Percentiles rank a stretch among this genome's conserved stretches.
phyloP scores from a whole-genome alignment of 2,113 vertebrate species.

The Fukomys damarensis region DNA sequence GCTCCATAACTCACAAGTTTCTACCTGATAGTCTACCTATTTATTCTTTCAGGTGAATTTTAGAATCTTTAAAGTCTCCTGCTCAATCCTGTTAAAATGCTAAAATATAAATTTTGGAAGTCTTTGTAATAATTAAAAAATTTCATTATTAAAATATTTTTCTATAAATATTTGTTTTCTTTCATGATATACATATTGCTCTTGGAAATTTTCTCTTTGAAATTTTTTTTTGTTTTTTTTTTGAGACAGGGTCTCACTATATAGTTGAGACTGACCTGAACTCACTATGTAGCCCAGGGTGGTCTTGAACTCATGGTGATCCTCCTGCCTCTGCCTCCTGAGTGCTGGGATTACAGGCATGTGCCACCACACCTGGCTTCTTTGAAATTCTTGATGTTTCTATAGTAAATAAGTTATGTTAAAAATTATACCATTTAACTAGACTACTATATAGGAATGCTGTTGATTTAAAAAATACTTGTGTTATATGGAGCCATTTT shows the following conservation, averaged over 20 bases:
- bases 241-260: too few species aligned
- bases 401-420: neutral
- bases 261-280: too few species aligned
- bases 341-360: too few species aligned
- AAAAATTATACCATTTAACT: neutral
- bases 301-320: too few species aligned
- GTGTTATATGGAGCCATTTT: neutral
- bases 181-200: neutral
- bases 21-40: neutral
- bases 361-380: too few species aligned
- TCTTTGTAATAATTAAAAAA: neutral
- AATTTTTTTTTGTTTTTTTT: too few species aligned
- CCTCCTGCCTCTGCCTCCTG: too few species aligned
- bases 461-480: neutral
- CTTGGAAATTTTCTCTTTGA: neutral
- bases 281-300: too few species aligned
- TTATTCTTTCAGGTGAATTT: neutral
- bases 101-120: neutral
- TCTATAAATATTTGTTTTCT: neutral
- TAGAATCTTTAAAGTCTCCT: slow-evolving; percentile 10
- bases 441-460: neutral
- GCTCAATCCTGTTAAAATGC: neutral
- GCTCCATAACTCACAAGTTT: neutral
- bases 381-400: slow-evolving; percentile 11
- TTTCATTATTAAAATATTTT: neutral